A percentile compares a stretch with the other conserved stretches of the same genome.
Conservation (phyloP, 1,140 invertebrate genomes). For the Pomacea maculata region DNA sequence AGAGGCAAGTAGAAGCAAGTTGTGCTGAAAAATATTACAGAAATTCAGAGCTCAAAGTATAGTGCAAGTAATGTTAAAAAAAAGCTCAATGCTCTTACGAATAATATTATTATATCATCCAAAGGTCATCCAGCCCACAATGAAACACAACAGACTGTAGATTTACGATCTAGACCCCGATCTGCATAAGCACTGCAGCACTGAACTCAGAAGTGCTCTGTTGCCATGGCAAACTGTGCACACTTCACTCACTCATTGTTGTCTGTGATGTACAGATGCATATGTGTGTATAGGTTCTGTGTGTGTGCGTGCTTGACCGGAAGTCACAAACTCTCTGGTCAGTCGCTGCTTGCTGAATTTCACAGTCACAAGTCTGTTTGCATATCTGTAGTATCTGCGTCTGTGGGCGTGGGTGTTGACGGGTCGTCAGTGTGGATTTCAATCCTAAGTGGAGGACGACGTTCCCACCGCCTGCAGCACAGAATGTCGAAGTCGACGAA, state of each 20-base stretch:
- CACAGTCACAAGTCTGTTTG: not conserved
- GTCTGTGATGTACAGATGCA: not conserved
- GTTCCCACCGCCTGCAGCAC: not conserved
- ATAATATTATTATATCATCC: too few relatives aligned
- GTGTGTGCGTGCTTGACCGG: not conserved
- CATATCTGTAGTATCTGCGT: constrained; percentile 2
- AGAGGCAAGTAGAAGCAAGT: too few relatives aligned
- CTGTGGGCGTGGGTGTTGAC: not conserved
- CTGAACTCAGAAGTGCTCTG: not conserved
- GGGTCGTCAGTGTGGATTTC: not conserved
- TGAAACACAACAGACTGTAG: too few relatives aligned
- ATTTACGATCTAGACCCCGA: not conserved
- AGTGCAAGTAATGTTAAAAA: too few relatives aligned
- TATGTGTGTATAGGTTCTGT: not conserved
- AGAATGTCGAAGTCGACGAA: too few relatives aligned
- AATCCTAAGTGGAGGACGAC: not conserved
- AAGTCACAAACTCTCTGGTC: too few relatives aligned
- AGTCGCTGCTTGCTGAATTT: not conserved
- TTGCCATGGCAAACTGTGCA: not conserved
- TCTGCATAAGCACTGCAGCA: not conserved
- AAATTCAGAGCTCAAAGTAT: too few relatives aligned
- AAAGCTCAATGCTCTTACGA: too few relatives aligned
- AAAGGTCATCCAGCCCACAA: too few relatives aligned
- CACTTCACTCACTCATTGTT: not conserved
- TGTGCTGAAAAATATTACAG: too few relatives aligned